Conservation (phyloP, 2,797 vertebrate genomes). For the Mormyrus proboscirostris region DNA sequence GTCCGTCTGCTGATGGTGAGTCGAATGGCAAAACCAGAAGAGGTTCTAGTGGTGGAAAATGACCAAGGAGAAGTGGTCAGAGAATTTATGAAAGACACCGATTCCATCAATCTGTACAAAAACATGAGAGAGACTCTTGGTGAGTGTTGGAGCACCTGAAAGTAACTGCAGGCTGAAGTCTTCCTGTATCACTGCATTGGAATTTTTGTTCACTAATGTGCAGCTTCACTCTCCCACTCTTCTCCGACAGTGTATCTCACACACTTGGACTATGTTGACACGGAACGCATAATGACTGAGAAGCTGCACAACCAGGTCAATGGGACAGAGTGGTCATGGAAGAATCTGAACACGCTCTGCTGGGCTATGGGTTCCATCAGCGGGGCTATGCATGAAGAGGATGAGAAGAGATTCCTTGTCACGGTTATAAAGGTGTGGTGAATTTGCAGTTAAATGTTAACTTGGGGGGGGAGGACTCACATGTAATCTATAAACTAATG, state of each 20-base stretch:
- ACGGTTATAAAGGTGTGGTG: conserved; percentile 89
- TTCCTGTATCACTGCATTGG: neutral
- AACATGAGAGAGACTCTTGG: conserved; percentile 98
- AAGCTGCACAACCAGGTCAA: conserved; percentile 99
- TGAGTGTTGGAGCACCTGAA: conserved; percentile 46
- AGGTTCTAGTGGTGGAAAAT: conserved; percentile 97
- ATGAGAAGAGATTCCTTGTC: conserved; percentile 95
- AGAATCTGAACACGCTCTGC: conserved; percentile 93
- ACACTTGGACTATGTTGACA: conserved; percentile 95
- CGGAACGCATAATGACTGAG: conserved; percentile 95
- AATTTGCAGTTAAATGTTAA: neutral
- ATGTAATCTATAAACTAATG: neutral
- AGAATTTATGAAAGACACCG: conserved; percentile 99
- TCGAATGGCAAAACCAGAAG: conserved; percentile 96
- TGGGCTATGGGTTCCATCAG: conserved; percentile 99
- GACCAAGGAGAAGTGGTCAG: conserved; percentile 96
- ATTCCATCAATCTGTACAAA: conserved; percentile 98
- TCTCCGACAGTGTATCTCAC: conserved; percentile 83
- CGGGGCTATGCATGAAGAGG: conserved; percentile 96
- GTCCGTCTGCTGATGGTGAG: conserved; percentile 97
- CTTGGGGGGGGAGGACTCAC: too few species aligned
- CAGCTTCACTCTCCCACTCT: neutral
- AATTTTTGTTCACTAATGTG: neutral
- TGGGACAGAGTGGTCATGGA: conserved; percentile 96
- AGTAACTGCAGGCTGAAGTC: neutral